A percentile compares a stretch with the other conserved stretches of the same genome.
Conservation (phyloP, 2,797 vertebrate species). For the Steatocranus sp. region DNA sequence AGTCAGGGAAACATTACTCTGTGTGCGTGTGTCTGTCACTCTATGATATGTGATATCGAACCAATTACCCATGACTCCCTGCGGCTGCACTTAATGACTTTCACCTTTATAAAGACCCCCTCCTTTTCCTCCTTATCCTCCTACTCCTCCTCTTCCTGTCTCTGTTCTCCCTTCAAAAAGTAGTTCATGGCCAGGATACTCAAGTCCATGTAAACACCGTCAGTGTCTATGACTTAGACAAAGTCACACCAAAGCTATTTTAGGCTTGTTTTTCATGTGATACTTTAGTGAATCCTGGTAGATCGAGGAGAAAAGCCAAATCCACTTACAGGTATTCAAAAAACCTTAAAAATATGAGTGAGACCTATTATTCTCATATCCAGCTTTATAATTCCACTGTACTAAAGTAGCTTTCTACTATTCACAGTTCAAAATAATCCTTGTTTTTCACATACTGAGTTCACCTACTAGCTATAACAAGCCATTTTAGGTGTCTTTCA, state of each 20-base stretch:
- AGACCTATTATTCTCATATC: background rate
- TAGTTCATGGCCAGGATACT: background rate
- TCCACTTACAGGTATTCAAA: background rate
- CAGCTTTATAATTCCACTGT: background rate
- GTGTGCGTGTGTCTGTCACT: background rate
- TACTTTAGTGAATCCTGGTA: background rate
- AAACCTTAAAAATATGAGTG: background rate
- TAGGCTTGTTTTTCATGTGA: background rate
- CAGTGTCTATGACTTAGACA: background rate
- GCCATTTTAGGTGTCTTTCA: fast-evolving
- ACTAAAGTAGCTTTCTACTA: background rate
- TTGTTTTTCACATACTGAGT: background rate
- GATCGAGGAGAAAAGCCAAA: background rate
- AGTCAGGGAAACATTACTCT: background rate
- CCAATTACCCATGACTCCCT: constrained; percentile 70
- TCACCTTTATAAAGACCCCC: constrained; percentile 61
- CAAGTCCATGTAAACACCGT: background rate
- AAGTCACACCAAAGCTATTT: background rate
- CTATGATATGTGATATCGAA: constrained; percentile 33
- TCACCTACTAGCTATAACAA: background rate
- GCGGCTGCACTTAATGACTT: constrained; percentile 61
- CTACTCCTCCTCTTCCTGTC: background rate
- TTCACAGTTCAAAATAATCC: background rate
- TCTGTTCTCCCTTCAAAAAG: background rate
- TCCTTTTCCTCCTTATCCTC: background rate